Percentiles rank a stretch among this genome's conserved stretches.
Evolutionary conservation across 2,888 invertebrate species (phyloP).

Genomic region (Ferrisia virgata): DNA sequence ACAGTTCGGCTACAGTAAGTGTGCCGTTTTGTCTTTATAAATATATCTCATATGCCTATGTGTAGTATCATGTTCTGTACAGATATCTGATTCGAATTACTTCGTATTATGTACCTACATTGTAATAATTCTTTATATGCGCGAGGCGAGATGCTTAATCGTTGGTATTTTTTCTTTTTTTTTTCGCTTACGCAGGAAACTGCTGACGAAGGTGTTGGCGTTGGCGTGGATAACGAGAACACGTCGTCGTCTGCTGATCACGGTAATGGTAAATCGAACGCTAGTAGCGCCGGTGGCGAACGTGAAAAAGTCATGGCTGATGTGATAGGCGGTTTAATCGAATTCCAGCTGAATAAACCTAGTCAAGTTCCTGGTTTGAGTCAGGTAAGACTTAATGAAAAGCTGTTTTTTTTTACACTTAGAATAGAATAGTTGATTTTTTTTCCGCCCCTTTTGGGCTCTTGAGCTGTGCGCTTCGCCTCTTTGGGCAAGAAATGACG

Average conservation of each 20-base stretch:
- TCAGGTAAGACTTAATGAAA: neutral
- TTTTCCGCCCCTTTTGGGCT: no score
- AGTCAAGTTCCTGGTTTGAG: neutral
- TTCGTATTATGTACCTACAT: no score
- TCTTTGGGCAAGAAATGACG: neutral
- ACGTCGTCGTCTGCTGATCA: conserved; percentile 47
- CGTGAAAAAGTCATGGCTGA: conserved; percentile 28
- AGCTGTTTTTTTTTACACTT: neutral
- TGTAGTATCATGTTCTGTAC: neutral
- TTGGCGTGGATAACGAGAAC: conserved; percentile 52
- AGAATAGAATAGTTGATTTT: neutral
- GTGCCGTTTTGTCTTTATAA: neutral
- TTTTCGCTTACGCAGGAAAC: conserved; percentile 60
- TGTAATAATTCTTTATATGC: no score
- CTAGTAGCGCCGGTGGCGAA: neutral
- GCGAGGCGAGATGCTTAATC: neutral
- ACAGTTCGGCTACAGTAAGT: conserved; percentile 60
- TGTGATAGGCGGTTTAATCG: conserved; percentile 23
- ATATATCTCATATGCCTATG: no score
- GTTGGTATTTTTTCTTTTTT: no score
- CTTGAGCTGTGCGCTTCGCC: neutral
- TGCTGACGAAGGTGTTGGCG: conserved; percentile 70
- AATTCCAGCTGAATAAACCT: conserved; percentile 24
- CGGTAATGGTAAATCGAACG: neutral
- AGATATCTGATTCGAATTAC: no score